Percentiles rank a stretch among this genome's conserved stretches.
phyloP scores from a whole-genome alignment of 2,888 invertebrate genomes.

The Drosophila peninsularis region DNA sequence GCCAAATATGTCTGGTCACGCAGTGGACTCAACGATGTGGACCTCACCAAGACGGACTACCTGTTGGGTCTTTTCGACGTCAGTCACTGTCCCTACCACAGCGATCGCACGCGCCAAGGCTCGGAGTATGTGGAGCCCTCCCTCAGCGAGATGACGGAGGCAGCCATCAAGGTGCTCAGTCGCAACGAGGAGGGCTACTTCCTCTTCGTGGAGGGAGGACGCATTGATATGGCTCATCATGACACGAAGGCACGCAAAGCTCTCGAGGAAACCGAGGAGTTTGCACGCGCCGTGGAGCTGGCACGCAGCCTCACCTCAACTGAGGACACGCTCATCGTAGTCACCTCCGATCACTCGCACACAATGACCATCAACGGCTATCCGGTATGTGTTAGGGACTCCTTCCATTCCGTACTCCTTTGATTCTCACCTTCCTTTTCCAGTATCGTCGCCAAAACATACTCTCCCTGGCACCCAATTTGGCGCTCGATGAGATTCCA shows the following conservation, averaged over 20 bases:
- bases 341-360: conserved; percentile 93
- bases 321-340: conserved; percentile 91
- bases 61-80: conserved; percentile 86
- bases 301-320: conserved; percentile 87
- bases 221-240: conserved; percentile 86
- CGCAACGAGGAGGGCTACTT: conserved; percentile 88
- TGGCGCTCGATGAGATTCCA: conserved; percentile 87
- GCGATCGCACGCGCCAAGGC: conserved; percentile 85
- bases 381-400: conserved; percentile 85
- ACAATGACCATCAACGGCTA: conserved; percentile 92
- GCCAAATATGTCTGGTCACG: conserved; percentile 83
- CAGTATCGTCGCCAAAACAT: conserved; percentile 83
- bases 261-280: conserved; percentile 91
- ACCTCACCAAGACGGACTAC: conserved; percentile 86
- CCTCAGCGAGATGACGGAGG: conserved; percentile 88
- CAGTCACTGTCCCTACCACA: conserved; percentile 87
- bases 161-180: conserved; percentile 87
- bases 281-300: conserved; percentile 89
- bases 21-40: conserved; percentile 72
- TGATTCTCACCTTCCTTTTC: not conserved
- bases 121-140: conserved; percentile 86
- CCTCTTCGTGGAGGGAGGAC: conserved; percentile 89
- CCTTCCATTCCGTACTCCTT: too few relatives aligned
- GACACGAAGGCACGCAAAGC: conserved; percentile 88
- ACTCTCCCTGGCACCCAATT: conserved; percentile 85